Percentiles rank a stretch among this genome's conserved stretches.
Evolutionary conservation across 2,888 invertebrate genomes (phyloP).

Genomic region (Heliconius erato): DNA sequence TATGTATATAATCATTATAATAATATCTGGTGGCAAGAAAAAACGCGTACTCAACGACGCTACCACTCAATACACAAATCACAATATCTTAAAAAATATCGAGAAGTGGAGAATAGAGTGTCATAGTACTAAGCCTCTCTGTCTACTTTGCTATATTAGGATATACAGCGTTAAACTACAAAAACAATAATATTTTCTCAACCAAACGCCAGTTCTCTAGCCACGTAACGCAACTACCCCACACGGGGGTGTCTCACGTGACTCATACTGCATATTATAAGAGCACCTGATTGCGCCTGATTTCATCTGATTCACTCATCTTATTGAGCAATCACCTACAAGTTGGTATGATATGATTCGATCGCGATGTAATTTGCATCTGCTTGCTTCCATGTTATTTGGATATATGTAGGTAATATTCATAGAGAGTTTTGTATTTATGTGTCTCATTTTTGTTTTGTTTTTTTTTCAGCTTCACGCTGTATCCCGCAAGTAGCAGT

Average conservation of each 20-base stretch:
- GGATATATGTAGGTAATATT: constrained; percentile 2
- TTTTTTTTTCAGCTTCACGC: background rate
- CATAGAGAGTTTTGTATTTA: background rate
- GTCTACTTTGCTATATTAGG: too few species aligned
- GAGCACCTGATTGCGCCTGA: constrained; percentile 83
- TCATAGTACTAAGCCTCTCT: background rate
- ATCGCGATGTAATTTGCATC: constrained; percentile 26
- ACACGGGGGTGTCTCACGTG: constrained; percentile 57
- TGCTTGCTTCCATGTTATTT: background rate
- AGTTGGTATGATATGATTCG: constrained; percentile 36
- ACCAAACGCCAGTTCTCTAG: constrained; percentile 53
- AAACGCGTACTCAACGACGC: too few species aligned
- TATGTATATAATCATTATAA: too few species aligned
- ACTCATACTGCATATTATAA: constrained; percentile 58
- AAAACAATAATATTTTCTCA: background rate
- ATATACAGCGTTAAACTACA: too few species aligned
- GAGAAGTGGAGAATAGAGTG: background rate
- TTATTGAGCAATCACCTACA: constrained; percentile 59
- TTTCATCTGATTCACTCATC: constrained; percentile 77
- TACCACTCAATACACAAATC: background rate
- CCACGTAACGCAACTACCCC: constrained; percentile 62
- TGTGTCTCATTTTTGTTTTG: background rate
- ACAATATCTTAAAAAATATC: background rate
- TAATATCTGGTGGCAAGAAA: background rate
- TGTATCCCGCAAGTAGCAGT: too few species aligned